A percentile compares a stretch with the other conserved stretches of the same genome.
Conservation (phyloP, 2,888 invertebrate genomes). For the Mythimna loreyi region DNA sequence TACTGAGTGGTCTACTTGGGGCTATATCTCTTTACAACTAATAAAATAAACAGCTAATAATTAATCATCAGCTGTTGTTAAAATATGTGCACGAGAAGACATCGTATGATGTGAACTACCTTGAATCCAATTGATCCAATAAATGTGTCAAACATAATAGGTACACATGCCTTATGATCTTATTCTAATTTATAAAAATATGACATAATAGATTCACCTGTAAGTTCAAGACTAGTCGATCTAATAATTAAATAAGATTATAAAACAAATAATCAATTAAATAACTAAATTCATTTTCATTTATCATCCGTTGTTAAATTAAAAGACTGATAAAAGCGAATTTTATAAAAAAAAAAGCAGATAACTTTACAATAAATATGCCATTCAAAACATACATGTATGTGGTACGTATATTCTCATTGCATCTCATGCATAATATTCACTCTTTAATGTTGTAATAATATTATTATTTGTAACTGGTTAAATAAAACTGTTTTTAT, state of each 20-base stretch:
- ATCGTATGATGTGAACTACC: neutral
- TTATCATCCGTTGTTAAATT: constrained; percentile 61
- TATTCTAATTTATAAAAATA: constrained; percentile 1
- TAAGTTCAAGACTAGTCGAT: constrained; percentile 15
- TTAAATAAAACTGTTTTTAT: constrained; percentile 5
- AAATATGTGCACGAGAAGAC: constrained; percentile 1
- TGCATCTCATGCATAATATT: constrained; percentile 20
- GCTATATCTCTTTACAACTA: neutral
- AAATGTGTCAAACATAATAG: neutral
- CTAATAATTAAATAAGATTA: constrained; percentile 6
- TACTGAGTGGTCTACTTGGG: neutral
- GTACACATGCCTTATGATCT: constrained; percentile 9
- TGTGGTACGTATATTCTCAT: constrained; percentile 20
- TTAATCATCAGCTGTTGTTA: neutral
- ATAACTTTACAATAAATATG: constrained; percentile 66
- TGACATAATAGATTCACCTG: neutral
- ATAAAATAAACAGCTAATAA: too few species aligned
- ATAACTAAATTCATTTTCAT: constrained; percentile 39
- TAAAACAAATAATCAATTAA: constrained; percentile 27
- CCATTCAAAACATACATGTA: constrained; percentile 48
- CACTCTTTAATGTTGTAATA: constrained; percentile 1
- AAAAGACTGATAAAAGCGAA: constrained; percentile 89
- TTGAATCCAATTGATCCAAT: neutral
- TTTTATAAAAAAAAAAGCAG: constrained; percentile 75
- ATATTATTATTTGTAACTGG: neutral